Base-by-base conservation (phyloP, 2,113 vertebrate genomes). In the Panthera tigris region DNA sequence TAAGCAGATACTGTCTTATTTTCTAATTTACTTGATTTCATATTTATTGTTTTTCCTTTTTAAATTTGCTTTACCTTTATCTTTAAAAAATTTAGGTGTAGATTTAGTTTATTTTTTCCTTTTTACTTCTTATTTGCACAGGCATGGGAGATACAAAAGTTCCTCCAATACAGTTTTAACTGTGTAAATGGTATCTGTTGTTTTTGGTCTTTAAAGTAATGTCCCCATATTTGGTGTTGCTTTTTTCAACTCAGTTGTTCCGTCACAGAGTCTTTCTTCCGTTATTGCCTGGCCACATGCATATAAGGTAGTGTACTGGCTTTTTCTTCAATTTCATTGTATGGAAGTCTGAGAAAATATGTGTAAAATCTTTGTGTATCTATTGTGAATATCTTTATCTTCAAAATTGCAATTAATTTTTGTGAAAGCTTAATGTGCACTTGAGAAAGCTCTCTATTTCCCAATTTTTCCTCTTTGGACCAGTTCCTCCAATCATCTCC, bases 381-480 rank as follows among this genome's bases (percentile, higher is more conserved):
- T 92, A n/a, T 57, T 74, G 57, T 71, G 27, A 95, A 63, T 87
- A 83, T 61, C 50, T 95, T 79, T 84, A 71, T 79, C 66, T 95
- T 96, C 21, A 89, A 88, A 97, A 89, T 21, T 27, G 73, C 83
- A 57, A 78, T 73, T 78, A 78, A 39, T 33, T 95, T 96, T 83
- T 97, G 66, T 66, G n/a, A 68, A 95, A 90, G 76, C 50, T 85
- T 83, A 16, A 71, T 21, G 41, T n/a, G 18, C 69, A 65, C n/a
- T 61, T 21, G 19, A 66, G 85, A 96, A 89, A 95, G 16, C 41
- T 89, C 27, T 74, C 21, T 65, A 12, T 85, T 89, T 94, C 63
- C 61, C 39, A 63, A 19, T 66, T 39, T 95, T 86, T 86, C 76
- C 45, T 61, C 66, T 81, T 81, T 95, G 93, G 57, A 83, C 68